phyloP scores from a whole-genome alignment of 2,797 vertebrate genomes.

The Cirrhinus mrigala region DNA sequence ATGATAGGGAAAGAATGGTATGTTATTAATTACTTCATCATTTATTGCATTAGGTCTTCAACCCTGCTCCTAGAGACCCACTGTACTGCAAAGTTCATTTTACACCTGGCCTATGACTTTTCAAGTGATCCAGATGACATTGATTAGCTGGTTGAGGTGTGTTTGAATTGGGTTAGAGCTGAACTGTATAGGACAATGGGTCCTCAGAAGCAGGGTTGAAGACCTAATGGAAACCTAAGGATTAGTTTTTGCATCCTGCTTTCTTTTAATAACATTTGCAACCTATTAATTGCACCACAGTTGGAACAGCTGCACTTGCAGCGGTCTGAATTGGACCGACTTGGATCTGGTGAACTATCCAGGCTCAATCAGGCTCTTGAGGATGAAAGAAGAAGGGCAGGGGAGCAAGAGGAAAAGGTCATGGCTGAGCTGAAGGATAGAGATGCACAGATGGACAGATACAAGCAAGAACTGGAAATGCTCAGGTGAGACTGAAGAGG shows the following conservation, averaged over 20 bases:
- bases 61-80: too few species aligned
- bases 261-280: neutral
- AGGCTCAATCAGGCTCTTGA: slow-evolving; percentile 75
- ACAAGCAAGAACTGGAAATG: slow-evolving; percentile 73
- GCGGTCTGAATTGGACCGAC: slow-evolving; percentile 82
- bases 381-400: slow-evolving; percentile 81
- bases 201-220: too few species aligned
- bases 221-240: neutral
- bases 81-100: too few species aligned
- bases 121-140: too few species aligned
- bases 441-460: slow-evolving; percentile 66
- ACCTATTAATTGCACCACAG: slow-evolving; percentile 67
- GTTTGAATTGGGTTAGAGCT: too few species aligned
- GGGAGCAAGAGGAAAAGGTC: slow-evolving; percentile 68
- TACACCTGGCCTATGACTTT: too few species aligned
- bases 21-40: neutral
- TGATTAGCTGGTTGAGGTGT: too few species aligned
- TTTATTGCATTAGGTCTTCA: neutral
- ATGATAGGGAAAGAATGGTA: slow-evolving; percentile 93
- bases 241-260: neutral
- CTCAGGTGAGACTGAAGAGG: slow-evolving; percentile 70
- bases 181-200: too few species aligned
- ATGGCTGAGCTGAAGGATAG: slow-evolving; percentile 71
- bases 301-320: slow-evolving; percentile 87
- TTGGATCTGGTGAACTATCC: slow-evolving; percentile 81